These are phyloP conservation scores for Euphydryas editha DNA, from an alignment of 2,888 invertebrate species.

Conservation along the genomic window DNA sequence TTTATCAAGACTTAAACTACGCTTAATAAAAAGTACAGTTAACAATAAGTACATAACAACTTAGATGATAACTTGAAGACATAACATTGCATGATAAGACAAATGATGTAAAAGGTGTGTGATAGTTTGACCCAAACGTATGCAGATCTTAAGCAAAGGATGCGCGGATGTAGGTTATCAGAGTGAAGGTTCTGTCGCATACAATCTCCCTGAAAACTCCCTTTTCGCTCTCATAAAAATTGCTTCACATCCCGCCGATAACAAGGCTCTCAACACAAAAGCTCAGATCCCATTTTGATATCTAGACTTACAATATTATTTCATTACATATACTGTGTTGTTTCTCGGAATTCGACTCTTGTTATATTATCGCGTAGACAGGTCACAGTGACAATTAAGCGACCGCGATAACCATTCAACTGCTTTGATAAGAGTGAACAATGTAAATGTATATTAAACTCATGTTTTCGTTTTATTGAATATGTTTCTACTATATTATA, in stretches of 20 bases:
- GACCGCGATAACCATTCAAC: conserved; percentile 57
- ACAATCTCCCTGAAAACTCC: conserved; percentile 52
- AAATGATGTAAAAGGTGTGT: conserved; percentile 42
- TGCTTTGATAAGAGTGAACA: conserved; percentile 48
- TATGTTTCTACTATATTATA: background rate
- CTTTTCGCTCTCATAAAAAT: conserved; percentile 46
- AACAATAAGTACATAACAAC: conserved; percentile 18
- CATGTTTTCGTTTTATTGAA: conserved; percentile 16
- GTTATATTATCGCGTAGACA: conserved; percentile 60
- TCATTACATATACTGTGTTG: too few relatives aligned
- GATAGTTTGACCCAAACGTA: conserved; percentile 41
- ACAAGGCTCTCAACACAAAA: conserved; percentile 23
- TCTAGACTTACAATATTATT: conserved; percentile 54
- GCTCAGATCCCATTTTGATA: conserved; percentile 33
- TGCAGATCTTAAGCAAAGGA: conserved; percentile 49
- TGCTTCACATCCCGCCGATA: conserved; percentile 45
- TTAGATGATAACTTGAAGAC: conserved; percentile 30
- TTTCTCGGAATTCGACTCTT: conserved; percentile 63
- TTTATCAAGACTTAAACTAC: conserved; percentile 29
- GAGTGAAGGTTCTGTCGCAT: conserved; percentile 62
- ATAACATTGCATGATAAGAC: conserved; percentile 42
- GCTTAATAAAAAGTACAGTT: conserved; percentile 25
- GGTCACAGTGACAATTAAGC: conserved; percentile 69
- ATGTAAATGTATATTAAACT: conserved; percentile 27
- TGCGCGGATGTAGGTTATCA: conserved; percentile 69